Evolutionary conservation across 1,140 invertebrate species (phyloP).

Genomic region (Bombus confusus): DNA sequence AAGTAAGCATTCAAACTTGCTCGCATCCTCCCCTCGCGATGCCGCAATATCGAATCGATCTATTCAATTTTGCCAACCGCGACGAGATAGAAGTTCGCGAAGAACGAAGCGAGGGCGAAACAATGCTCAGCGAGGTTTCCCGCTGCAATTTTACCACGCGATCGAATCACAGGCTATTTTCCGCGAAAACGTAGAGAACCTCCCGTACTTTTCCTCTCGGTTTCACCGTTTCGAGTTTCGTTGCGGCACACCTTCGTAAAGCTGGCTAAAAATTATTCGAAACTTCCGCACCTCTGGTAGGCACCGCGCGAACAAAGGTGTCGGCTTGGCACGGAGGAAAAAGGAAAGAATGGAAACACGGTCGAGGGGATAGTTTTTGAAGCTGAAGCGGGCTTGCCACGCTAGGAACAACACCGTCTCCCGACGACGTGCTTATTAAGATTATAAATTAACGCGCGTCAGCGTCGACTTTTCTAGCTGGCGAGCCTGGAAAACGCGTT

Average conservation of each 20-base stretch:
- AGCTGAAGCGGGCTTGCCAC: background rate
- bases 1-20: background rate
- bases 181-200: too few species aligned
- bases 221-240: background rate
- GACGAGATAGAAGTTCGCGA: background rate
- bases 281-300: background rate
- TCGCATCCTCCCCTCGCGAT: too few species aligned
- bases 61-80: background rate
- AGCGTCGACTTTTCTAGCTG: background rate
- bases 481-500: background rate
- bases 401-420: background rate
- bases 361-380: background rate
- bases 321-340: background rate
- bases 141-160: too few species aligned
- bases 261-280: conserved; percentile 15
- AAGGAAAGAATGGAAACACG: background rate
- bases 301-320: conserved; percentile 8
- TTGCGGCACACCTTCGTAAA: background rate
- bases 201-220: background rate
- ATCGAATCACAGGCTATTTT: too few species aligned
- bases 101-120: too few species aligned
- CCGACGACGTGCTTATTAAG: conserved; percentile 29
- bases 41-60: background rate
- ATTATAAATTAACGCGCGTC: conserved; percentile 46
- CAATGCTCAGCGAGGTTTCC: too few species aligned